Base-by-base conservation (phyloP, 2,113 vertebrate genomes). In the Bos javanicus region DNA sequence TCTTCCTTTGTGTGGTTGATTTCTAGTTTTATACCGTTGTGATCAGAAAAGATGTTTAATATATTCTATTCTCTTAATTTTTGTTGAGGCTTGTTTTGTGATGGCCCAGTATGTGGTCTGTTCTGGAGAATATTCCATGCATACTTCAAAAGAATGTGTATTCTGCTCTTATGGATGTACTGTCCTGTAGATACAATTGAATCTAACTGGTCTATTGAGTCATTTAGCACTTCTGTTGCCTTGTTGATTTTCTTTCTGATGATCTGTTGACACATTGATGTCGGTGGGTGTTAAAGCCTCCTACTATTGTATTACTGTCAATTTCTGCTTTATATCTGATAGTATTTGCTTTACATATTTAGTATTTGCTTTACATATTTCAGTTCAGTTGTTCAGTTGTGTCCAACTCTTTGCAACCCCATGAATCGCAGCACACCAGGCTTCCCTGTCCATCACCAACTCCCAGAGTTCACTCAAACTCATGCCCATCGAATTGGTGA, bases 401-500 rank as follows among this genome's bases (percentile, higher is more conserved):
- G 59, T 28, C 12, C 1, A 1, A 28, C 59, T 60, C 26, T 60
- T 0, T 60, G 11, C 2, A 1, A 60, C 26, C 59, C 26, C 26
- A 28, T 28, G 59, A 60, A 60, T 28, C 0, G 5, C 5, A 28
- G 26, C 12, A 60, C 0, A 0, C 26, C 26, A 60, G 12, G 59
- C 26, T 5, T 60, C 26, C 59, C 26, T 60, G 59, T 62, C 59
- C 28, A 30, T 62, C 28, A 62, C 28, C 6, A 62, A 7, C 59
- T 30, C 59, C 28, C 2, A 0, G 13, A 62, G 2, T 60, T 28
- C 5, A 13, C 25, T 11, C 57, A 59, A 11, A 60, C 59, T 30
- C 13, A 60, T 30, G 28, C 6, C 28, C 59, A 60, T 60, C 0
- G 0, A 60, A 26, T 30, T 0, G 0, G 12, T 60, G 59, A 30